Evolutionary conservation across 2,113 vertebrate species (phyloP), one percentile per base, ranked within the genome.

Genomic region (Plecotus auritus): DNA sequence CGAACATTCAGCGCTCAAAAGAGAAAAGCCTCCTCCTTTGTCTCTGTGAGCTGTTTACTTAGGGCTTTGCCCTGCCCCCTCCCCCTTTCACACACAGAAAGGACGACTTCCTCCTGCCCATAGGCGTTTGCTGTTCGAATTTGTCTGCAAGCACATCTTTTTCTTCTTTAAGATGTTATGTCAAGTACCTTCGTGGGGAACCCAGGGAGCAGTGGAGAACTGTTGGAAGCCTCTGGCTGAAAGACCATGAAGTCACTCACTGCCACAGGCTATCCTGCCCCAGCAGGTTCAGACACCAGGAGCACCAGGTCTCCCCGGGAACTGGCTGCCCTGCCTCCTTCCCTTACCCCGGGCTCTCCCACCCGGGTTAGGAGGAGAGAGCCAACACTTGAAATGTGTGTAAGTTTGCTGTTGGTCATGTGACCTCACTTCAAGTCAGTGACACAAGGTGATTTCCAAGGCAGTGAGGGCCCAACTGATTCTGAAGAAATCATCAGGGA

Each of bases 1-100:
- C 87, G 90, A 96, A 90, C 95, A 95, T 95, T 93, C 81, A 93
- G 95, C 28, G 42, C 76, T 85, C 35, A 69, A 59, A 61, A 91
- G 90, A 85, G 49, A 93, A 94, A 96, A 85, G 92, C 40, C 61
- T 94, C 59, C 37, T 59, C 89, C 93, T 95, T 93, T 95, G 93
- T 93, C 61, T 93, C 92, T 4, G 0, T 20, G 30, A 73, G n/a
- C 81, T 97, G 72, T 96, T 97, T 94, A 88, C 88, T 93, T 83
- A 85, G 88, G 85, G 81, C 77, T 95, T 59, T 90, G 67, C 85
- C 85, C 23, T 54, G 51, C 17, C 17, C 18, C 51, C 51, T 5
- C 64, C 78, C 83, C 85, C 92, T 93, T 93, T 18, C 77, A n/a
- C 12, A 84, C 70, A 89, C 81, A 83, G 77, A 93, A 96, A 49